Percentiles rank a stretch among this genome's conserved stretches.
phyloP scores from a whole-genome alignment of 2,113 vertebrate species.

The Pollimyrus isidori region DNA sequence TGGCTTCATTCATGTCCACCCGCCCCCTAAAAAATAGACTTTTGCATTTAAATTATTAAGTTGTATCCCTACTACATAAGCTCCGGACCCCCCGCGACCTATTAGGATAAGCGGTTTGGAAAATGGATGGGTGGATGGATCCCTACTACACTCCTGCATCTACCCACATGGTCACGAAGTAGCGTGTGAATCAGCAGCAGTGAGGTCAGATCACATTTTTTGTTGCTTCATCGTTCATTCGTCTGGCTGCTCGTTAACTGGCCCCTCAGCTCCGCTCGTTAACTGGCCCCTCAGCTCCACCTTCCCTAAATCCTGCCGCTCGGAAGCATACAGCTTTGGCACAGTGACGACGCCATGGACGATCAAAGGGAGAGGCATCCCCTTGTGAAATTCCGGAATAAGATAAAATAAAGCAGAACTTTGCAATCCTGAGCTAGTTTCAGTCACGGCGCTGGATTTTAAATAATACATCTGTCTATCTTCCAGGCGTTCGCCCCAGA shows the following conservation, averaged over 20 bases:
- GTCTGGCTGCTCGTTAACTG: neutral
- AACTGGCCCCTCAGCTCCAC: neutral
- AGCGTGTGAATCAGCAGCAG: constrained; percentile 20
- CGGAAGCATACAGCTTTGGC: neutral
- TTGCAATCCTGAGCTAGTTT: neutral
- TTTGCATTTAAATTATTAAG: neutral
- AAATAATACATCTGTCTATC: neutral
- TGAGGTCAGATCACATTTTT: neutral
- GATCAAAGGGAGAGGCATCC: neutral
- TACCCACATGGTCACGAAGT: neutral
- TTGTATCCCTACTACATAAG: neutral
- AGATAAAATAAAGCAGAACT: neutral
- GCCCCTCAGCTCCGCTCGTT: neutral
- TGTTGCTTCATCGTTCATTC: neutral
- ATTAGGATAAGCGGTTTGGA: too few species aligned
- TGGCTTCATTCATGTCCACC: neutral
- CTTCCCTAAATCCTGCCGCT: neutral
- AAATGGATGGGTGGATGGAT: too few species aligned
- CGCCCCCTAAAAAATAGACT: neutral
- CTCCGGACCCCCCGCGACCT: too few species aligned
- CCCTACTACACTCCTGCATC: neutral
- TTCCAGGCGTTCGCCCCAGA: neutral
- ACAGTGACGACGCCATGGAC: neutral
- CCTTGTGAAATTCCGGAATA: neutral
- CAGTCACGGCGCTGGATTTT: neutral